Percentiles rank a stretch among this genome's conserved stretches.
These are phyloP conservation scores for Apodemus sylvaticus DNA, from an alignment of 2,113 vertebrate genomes.

Conservation along the genomic window DNA sequence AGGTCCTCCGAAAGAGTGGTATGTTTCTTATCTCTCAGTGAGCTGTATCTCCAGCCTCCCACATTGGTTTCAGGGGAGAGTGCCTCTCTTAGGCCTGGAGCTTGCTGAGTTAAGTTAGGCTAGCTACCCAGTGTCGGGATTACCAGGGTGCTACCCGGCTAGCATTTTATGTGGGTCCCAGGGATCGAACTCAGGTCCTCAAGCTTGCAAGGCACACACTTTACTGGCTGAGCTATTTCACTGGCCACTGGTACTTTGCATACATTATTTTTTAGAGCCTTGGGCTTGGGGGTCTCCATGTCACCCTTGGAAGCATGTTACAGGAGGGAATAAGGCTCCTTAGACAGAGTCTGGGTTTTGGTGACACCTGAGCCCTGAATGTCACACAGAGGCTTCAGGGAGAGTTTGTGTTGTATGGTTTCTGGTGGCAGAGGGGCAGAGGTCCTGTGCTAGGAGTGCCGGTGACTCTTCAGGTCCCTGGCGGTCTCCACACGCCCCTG, in stretches of 20 bases:
- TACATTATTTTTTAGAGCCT: neutral
- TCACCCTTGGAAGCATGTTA: neutral
- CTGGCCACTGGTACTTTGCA: neutral
- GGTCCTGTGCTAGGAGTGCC: neutral
- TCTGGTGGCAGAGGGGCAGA: neutral
- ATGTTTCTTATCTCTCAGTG: neutral
- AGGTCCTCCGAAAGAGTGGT: neutral
- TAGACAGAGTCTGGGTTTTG: neutral
- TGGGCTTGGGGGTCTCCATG: neutral
- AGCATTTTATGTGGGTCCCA: neutral
- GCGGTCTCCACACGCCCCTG: neutral
- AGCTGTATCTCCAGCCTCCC: neutral
- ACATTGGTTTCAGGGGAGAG: too few relatives aligned
- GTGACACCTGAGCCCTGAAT: neutral
- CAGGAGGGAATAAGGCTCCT: neutral
- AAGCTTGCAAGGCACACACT: neutral
- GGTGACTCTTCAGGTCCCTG: neutral
- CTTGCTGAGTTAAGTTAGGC: neutral
- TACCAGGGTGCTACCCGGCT: neutral
- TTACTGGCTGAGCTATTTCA: neutral
- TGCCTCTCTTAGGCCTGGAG: neutral
- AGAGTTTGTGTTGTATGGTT: rapidly evolving
- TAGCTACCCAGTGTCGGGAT: neutral
- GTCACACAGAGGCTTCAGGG: neutral
- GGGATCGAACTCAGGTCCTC: neutral